Evolutionary conservation across 1,140 invertebrate genomes (phyloP), one percentile per base, ranked within the genome.

Genomic region (Stratiolaelaps scimitus): DNA sequence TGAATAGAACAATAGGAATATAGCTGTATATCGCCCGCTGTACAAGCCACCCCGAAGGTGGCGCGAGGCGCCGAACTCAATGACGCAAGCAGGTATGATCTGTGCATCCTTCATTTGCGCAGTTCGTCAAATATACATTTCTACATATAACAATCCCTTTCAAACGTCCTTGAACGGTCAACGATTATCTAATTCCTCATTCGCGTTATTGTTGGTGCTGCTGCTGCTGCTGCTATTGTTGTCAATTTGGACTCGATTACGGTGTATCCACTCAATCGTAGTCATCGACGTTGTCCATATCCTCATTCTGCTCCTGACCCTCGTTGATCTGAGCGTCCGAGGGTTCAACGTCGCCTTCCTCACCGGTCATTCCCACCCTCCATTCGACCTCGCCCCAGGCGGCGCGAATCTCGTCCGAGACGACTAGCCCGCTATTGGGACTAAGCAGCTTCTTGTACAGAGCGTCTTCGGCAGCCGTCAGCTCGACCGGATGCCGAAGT

Each of bases 331-430:
- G 26, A 23, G 17, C 20, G 15, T 26, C 53, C 1, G 17, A 15
- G 15, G 15, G 15, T 4, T 6, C 13, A 15, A 23, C 34, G 23
- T 17, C 53, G 34, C 23, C 10, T 23, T 26, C 20, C 15, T 15
- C 53, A 1, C 15, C 53, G 17, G 26, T 28, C 28, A 19, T 34
- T 26, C 15, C 10, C 26, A 60, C 53, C 26, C 53, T 15, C 53
- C 53, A 60, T 6, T 60, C 53, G 15, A 60, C 53, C 0, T 60
- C 53, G 20, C 53, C 53, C 53, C 53, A 60, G 15, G 10, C 53
- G 2, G 53, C 53, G 17, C 23, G 26, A 17, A 60, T 26, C 13
- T 26, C 17, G 53, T 60, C 53, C 15, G 53, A 60, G 26, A 60
- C 53, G 4, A 4, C 17, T 1, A 20, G 10, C 26, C 53, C 53